Conservation (phyloP, 1,140 invertebrate species). For the Parapsyche elsis region DNA sequence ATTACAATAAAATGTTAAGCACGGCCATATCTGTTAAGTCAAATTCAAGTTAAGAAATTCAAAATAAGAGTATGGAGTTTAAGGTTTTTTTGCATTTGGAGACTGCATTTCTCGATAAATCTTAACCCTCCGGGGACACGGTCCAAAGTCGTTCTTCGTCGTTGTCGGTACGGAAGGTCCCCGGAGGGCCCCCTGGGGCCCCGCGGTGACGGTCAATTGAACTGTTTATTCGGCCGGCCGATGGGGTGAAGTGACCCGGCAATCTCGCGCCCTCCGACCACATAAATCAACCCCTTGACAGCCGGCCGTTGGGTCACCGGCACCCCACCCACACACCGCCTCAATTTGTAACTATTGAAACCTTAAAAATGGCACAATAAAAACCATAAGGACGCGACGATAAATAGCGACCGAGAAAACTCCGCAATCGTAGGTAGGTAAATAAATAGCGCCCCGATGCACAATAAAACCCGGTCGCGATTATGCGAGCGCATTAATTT, state of each 20-base stretch:
- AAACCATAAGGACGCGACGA: neutral
- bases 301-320: neutral
- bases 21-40: neutral
- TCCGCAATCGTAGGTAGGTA: too few relatives aligned
- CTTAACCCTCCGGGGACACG: slow-evolving; percentile 4
- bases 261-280: slow-evolving; percentile 39
- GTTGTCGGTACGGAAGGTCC: neutral
- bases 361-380: neutral
- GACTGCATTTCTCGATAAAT: neutral
- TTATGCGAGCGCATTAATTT: neutral
- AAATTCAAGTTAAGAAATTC: neutral
- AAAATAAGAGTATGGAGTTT: too few relatives aligned
- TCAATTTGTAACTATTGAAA: neutral
- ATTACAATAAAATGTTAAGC: neutral
- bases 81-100: neutral
- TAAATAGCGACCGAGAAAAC: too few relatives aligned
- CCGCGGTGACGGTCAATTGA: slow-evolving; percentile 39
- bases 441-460: neutral
- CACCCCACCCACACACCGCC: neutral
- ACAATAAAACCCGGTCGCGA: neutral
- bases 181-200: neutral
- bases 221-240: slow-evolving; percentile 41
- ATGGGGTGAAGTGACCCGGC: slow-evolving; percentile 41
- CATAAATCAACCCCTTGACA: slow-evolving; percentile 42
- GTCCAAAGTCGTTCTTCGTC: neutral